Base-by-base conservation (phyloP, 1,140 invertebrate species). In the Trichonephila inaurata region DNA sequence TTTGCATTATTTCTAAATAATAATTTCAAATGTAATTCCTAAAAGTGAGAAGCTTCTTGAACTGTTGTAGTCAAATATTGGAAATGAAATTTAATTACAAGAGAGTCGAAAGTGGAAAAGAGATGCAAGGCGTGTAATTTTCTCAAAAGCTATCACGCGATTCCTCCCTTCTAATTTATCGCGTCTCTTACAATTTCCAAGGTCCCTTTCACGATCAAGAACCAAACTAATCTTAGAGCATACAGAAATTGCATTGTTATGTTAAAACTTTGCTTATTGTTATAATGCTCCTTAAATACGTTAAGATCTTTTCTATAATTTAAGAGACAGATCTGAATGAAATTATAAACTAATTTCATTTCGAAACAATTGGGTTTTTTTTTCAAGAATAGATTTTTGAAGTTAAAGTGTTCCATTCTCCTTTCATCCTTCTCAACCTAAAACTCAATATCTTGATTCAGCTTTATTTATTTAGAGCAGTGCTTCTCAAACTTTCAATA, bases 181-280 rank as follows among this genome's bases (percentile, higher is more conserved):
- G 44, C 51, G 44, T 60, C 82, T 51, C 82, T 83, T 83, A 83
- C 82, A 58, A 28, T 77, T 33, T 77, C 69, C 14, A 14, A 12
- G 44, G 0, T 24, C 8, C 8, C 82, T 83, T 83, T 58, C 44
- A 51, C 4, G 10, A 5, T 10, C 24, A 40, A 16, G 2, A 77
- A 7, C 44, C n/a, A 2, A 58, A 24, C 82, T 83, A 83, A 83
- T 83, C 44, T n/a, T 40, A 58, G 40, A 83, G 81, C 21, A 21
- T 19, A 51, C 44, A 4, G 82, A 83, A 83, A 83, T 83, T 83
- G 82, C 33, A 83, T 58, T 83, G 81, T 83, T 58, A 83, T 83
- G 82, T 51, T 83, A 83, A 83, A 83, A 83, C 82, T 83, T 60
- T n/a, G 40, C n/a, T 28, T 40, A 83, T 58, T 83, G 40, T 83